Evolutionary conservation across 1,140 invertebrate species (phyloP), one percentile per base, ranked within the genome.

Genomic region (Leptinotarsa texana): DNA sequence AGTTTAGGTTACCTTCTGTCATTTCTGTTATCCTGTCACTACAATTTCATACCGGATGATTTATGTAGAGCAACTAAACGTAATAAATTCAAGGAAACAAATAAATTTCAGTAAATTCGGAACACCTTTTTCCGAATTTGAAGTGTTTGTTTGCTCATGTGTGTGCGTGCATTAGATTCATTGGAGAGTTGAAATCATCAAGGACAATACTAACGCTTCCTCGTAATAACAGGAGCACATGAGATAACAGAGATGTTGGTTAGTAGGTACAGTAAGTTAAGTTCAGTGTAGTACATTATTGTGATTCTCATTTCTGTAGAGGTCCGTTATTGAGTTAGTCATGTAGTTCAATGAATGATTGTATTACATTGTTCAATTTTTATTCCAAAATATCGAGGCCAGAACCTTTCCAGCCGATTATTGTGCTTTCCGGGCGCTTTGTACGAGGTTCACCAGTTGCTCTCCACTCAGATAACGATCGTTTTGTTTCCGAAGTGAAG

Each of bases 61-160:
- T 81, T 81, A 81, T 81, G 78, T 81, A 78, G 80, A 81, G 80
- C 80, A 80, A 76, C n/a, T 72, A 57, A 57, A 57, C 0, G n/a
- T 17, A 15, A 57, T 57, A n/a, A n/a, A n/a, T 57, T 57, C 51
- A 57, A 57, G 51, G 51, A 57, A 57, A 57, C 51, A 57, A 57
- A 57, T 18, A 57, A 57, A 42, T 42, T 42, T 42, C 8, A 42
- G 8, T 42, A 42, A 42, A 42, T 42, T 42, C 33, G 33, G 24
- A 42, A 42, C 33, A 42, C 33, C 33, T 42, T 42, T 42, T 42
- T 33, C 6, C 27, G 6, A 33, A 33, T 33, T 33, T 33, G 27
- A 33, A 33, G 27, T 33, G 27, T 33, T 6, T 33, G 27, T 33
- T 33, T 6, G 6, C 2, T 33, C 27, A 33, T 33, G 33, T 42